Evolutionary conservation across 2,113 vertebrate genomes (phyloP).

Genomic region (Reinhardtius hippoglossoides): DNA sequence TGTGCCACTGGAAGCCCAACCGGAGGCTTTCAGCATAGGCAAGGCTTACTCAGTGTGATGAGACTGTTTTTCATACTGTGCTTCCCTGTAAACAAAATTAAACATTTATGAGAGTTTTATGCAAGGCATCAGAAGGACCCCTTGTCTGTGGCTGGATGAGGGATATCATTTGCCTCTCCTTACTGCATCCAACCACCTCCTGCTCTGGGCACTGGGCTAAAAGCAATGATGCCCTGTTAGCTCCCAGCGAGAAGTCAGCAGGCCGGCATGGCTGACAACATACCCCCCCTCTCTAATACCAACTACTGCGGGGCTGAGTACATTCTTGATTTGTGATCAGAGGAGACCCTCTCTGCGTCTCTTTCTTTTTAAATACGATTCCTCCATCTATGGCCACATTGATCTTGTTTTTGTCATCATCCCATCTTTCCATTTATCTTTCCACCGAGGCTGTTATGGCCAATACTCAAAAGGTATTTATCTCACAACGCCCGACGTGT

Average conservation of each 20-base stretch:
- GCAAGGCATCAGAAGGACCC: slow-evolving; percentile 53
- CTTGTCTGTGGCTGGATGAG: slow-evolving; percentile 41
- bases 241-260: slow-evolving; percentile 48
- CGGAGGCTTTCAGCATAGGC: slow-evolving; percentile 38
- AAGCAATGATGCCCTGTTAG: slow-evolving; percentile 55
- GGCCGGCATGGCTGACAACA: slow-evolving; percentile 36
- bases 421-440: slow-evolving; percentile 17
- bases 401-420: not conserved
- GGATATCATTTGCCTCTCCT: slow-evolving; percentile 59
- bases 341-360: slow-evolving; percentile 1
- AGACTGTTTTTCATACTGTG: slow-evolving; percentile 59
- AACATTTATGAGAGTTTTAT: slow-evolving; percentile 73
- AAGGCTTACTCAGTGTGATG: slow-evolving; percentile 39
- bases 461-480: not conserved
- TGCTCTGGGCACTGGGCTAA: slow-evolving; percentile 48
- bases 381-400: not conserved
- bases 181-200: slow-evolving; percentile 34
- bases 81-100: slow-evolving; percentile 71
- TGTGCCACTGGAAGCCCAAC: not conserved
- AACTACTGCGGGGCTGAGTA: not conserved
- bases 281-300: not conserved
- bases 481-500: slow-evolving; percentile 19
- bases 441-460: not conserved
- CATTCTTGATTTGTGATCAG: not conserved
- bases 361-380: not conserved